Evolutionary conservation across 2,797 vertebrate genomes (phyloP).

Genomic region (Sciurus vulgaris): DNA sequence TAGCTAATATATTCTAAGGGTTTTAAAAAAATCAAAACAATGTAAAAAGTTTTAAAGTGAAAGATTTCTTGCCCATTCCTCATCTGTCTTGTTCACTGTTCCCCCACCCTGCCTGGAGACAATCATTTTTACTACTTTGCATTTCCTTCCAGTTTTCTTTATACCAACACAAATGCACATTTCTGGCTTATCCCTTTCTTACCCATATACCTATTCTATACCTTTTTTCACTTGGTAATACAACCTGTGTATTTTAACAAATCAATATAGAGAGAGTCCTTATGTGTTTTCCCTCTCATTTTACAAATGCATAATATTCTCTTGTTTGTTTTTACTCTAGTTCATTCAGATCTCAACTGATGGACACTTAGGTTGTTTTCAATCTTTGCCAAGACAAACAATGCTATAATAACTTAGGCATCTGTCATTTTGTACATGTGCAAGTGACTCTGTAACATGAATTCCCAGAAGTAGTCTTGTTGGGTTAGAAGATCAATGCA

Average conservation of each 20-base stretch:
- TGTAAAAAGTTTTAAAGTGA: not conserved
- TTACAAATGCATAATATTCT: not conserved
- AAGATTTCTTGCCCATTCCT: not conserved
- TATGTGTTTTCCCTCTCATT: not conserved
- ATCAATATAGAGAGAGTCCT: not conserved
- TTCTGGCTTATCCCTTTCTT: slow-evolving; percentile 36
- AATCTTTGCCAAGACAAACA: not conserved
- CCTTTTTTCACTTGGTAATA: not conserved
- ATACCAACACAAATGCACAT: not conserved
- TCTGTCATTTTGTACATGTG: not conserved
- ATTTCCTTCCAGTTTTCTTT: slow-evolving; percentile 56
- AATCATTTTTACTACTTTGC: not conserved
- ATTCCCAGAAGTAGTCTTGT: not conserved
- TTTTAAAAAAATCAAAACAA: slow-evolving; percentile 52
- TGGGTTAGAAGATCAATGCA: slow-evolving; percentile 15
- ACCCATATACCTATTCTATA: not conserved
- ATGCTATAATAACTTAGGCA: not conserved
- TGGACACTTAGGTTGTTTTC: not conserved
- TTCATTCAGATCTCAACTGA: not conserved
- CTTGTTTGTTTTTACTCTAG: not conserved
- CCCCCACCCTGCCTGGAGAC: not conserved
- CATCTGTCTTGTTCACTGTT: not conserved
- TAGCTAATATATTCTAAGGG: not conserved
- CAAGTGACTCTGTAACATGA: not conserved
- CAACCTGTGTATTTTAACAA: not conserved